Evolutionary conservation across 2,888 invertebrate genomes (phyloP).

Genomic region (Drosophila meridiana): DNA sequence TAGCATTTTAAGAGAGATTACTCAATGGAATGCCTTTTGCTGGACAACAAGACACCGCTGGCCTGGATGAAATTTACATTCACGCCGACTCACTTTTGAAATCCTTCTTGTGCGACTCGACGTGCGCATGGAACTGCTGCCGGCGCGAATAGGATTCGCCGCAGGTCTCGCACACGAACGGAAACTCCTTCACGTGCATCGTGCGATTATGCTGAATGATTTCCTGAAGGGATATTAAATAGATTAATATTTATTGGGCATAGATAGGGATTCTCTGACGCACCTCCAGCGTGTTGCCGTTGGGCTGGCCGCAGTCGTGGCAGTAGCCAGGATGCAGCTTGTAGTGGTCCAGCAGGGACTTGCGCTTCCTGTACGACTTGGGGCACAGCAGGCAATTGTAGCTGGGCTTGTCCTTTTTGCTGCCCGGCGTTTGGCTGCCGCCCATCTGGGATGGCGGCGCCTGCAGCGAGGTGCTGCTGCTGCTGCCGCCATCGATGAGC

Average conservation of each 20-base stretch:
- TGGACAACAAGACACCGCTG: constrained; percentile 8
- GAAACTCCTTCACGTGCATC: constrained; percentile 84
- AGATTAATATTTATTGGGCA: background rate
- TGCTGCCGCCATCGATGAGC: constrained; percentile 83
- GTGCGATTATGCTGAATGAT: constrained; percentile 84
- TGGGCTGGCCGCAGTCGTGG: constrained; percentile 84
- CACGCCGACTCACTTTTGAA: constrained; percentile 84
- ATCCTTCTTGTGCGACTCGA: constrained; percentile 85
- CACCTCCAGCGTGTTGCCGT: constrained; percentile 84
- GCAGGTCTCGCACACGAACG: constrained; percentile 85
- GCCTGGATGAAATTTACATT: constrained; percentile 81
- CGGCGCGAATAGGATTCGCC: constrained; percentile 85
- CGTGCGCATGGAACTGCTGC: constrained; percentile 85
- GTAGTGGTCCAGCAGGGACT: constrained; percentile 84
- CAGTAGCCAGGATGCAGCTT: constrained; percentile 85
- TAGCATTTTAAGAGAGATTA: background rate
- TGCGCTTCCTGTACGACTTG: constrained; percentile 84
- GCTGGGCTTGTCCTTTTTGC: constrained; percentile 83
- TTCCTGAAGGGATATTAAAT: constrained; percentile 68
- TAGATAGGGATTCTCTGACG: background rate
- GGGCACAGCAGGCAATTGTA: constrained; percentile 84
- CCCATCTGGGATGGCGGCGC: constrained; percentile 74
- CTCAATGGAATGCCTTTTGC: background rate
- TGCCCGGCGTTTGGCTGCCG: constrained; percentile 58
- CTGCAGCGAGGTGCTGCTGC: constrained; percentile 82